phyloP scores from a whole-genome alignment of 1,140 invertebrate species.

The Caenorhabditis brenneri region DNA sequence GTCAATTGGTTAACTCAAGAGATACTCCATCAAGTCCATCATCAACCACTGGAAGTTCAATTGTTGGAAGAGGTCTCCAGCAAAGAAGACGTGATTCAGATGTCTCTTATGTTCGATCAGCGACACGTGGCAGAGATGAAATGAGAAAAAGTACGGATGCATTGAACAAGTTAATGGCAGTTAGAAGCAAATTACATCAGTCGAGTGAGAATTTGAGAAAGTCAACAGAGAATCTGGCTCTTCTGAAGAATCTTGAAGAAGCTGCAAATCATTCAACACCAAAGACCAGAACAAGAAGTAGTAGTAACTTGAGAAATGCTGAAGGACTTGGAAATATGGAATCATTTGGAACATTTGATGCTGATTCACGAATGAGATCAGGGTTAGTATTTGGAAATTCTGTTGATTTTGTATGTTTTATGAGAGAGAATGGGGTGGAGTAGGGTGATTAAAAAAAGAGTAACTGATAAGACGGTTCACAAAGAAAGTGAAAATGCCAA shows the following conservation, averaged over 20 bases:
- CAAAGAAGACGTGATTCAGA: slow-evolving; percentile 44
- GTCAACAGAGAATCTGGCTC: slow-evolving; percentile 45
- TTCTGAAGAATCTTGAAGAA: slow-evolving; percentile 10
- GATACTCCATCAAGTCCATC: slow-evolving; percentile 25
- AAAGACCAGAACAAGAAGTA: slow-evolving; percentile 14
- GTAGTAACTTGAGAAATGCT: slow-evolving; percentile 27
- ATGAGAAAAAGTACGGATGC: slow-evolving; percentile 51
- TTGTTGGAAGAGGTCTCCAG: slow-evolving; percentile 4
- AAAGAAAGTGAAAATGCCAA: not conserved
- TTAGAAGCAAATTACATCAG: slow-evolving; percentile 45
- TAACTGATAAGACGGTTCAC: not conserved
- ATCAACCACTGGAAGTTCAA: slow-evolving; percentile 13
- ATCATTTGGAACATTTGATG: slow-evolving; percentile 45
- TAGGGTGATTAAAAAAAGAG: not conserved
- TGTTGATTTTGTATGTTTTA: too few species aligned
- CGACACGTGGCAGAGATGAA: slow-evolving; percentile 39
- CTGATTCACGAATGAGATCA: slow-evolving; percentile 29
- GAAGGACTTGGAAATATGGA: slow-evolving; percentile 42
- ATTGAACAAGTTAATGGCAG: slow-evolving; percentile 41
- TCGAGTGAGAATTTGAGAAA: slow-evolving; percentile 49
- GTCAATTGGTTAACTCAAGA: slow-evolving; percentile 30
- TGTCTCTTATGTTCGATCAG: slow-evolving; percentile 38
- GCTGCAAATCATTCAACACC: slow-evolving; percentile 1
- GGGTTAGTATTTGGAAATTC: slow-evolving; percentile 29
- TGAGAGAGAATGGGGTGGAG: not conserved